phyloP scores from a whole-genome alignment of 2,113 vertebrate species.

The Psettodes erumei region DNA sequence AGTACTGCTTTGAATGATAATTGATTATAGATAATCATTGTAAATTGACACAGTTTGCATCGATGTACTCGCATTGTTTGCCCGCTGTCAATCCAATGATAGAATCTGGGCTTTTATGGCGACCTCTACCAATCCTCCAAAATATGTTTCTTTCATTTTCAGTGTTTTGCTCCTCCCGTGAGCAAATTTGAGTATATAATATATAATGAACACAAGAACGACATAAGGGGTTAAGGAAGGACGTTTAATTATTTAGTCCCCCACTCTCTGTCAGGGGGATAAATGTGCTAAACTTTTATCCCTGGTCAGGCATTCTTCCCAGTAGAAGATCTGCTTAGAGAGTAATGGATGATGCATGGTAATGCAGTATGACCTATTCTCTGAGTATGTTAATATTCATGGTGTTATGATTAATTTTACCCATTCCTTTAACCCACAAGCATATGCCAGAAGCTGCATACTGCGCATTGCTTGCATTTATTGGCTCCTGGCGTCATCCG shows the following conservation, averaged over 20 bases:
- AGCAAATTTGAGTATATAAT: constrained; percentile 19
- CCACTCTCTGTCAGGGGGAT: constrained; percentile 64
- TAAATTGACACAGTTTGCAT: not conserved
- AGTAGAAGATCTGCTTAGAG: constrained; percentile 70
- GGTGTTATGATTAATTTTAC: constrained; percentile 80
- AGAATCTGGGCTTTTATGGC: not conserved
- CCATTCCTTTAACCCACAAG: constrained; percentile 65
- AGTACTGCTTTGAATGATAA: not conserved
- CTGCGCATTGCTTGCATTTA: constrained; percentile 61
- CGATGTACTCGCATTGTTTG: not conserved
- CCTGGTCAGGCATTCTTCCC: constrained; percentile 64
- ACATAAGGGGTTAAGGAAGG: constrained; percentile 49
- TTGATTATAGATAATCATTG: not conserved
- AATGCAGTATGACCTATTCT: constrained; percentile 72
- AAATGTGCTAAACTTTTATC: constrained; percentile 75
- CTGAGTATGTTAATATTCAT: constrained; percentile 79
- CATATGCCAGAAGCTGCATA: constrained; percentile 62
- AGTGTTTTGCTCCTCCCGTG: not conserved
- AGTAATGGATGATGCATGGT: constrained; percentile 77
- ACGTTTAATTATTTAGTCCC: constrained; percentile 66
- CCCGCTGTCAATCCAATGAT: not conserved
- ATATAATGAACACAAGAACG: constrained; percentile 30
- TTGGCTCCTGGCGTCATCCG: constrained; percentile 62
- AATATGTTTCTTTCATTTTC: not conserved
- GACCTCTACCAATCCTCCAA: not conserved